Base-by-base conservation (phyloP, 2,113 vertebrate species). In the Misgurnus anguillicaudatus region DNA sequence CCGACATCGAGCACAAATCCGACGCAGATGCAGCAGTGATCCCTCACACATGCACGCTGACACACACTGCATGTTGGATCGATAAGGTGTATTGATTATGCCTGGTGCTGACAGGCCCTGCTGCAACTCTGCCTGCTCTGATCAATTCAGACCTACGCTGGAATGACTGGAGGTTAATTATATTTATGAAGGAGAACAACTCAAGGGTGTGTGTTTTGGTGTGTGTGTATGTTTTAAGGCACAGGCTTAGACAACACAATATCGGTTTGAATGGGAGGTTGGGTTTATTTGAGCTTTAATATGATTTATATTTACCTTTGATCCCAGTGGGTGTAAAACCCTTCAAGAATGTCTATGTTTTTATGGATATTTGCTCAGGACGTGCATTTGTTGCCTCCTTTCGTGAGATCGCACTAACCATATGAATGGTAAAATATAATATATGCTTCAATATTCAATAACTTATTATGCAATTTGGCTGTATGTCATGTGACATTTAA, bases 61-160 rank as follows among this genome's bases (percentile, higher is more conserved):
- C 61, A 61, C 53, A 76, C 78, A 77, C 17, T 11, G 65, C 67
- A 14, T 70, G 65, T 77, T 42, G 42, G 62, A 71, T 80, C 61
- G 61, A 68, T 80, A 19, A 21, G n/a, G 60, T 67, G 74, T 78
- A 84, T 84, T 80, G 82, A 84, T 78, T 60, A 53, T 62, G 68
- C 51, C 64, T 67, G 69, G 19, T 77, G 79, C 65, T 83, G 82
- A 80, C 75, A 72, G 73, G 57, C 60, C 45, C 62, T 77, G 42
- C 42, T 80, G 68, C 53, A 61, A 55, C 36, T 55, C 62, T 73
- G 62, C 76, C 76, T 45, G 36, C 62, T 78, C 42, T 62, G 74
- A 77, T 81, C 74, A 69, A 81, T 81, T 41, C 80, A 31, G 58
- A 16, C 36, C 67, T 71, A 60, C 74, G 57, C 57, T 36, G 74